phyloP scores from a whole-genome alignment of 37 sponge, comb jelly and placozoan species.

The Cliona cf. orientalis region DNA sequence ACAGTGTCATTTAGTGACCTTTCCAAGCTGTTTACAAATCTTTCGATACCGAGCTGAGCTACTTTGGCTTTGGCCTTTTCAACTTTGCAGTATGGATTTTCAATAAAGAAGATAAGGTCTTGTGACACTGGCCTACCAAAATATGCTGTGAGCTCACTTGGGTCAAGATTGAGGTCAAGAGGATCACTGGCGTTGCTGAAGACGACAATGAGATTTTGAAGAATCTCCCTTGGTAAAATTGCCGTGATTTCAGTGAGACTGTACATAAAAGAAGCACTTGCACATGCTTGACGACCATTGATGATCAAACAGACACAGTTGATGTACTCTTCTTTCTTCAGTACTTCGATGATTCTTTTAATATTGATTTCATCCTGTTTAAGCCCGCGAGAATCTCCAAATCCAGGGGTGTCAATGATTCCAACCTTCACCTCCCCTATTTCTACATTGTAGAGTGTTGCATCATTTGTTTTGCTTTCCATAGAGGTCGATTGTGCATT shows the following conservation, averaged over 20 bases:
- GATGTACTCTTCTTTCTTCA: too few relatives aligned
- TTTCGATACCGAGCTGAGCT: not conserved
- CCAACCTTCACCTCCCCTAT: slow-evolving; percentile 26
- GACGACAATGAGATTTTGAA: slow-evolving; percentile 49
- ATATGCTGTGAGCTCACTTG: slow-evolving; percentile 16
- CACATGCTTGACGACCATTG: too few relatives aligned
- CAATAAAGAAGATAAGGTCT: slow-evolving; percentile 23
- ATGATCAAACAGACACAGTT: too few relatives aligned
- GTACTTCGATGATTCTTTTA: slow-evolving; percentile 33
- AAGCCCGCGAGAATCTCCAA: slow-evolving; percentile 46
- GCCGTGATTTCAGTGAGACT: slow-evolving; percentile 40
- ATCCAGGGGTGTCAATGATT: too few relatives aligned
- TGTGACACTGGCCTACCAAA: slow-evolving; percentile 25
- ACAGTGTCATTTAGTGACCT: slow-evolving; percentile 2
- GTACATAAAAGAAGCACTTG: slow-evolving; percentile 19
- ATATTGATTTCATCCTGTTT: slow-evolving; percentile 24
- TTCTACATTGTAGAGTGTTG: slow-evolving; percentile 7
- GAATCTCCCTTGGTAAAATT: slow-evolving; percentile 26
- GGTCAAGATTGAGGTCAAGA: slow-evolving; percentile 10
- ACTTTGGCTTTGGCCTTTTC: slow-evolving; percentile 29
- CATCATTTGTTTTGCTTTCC: slow-evolving; percentile 46
- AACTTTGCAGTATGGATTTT: slow-evolving; percentile 60
- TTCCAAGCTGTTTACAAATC: slow-evolving; percentile 5
- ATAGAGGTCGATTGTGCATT: slow-evolving; percentile 1
- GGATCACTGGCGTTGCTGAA: slow-evolving; percentile 27